Evolutionary conservation across 1,140 invertebrate species (phyloP).

Genomic region (Acromyrmex heyeri): DNA sequence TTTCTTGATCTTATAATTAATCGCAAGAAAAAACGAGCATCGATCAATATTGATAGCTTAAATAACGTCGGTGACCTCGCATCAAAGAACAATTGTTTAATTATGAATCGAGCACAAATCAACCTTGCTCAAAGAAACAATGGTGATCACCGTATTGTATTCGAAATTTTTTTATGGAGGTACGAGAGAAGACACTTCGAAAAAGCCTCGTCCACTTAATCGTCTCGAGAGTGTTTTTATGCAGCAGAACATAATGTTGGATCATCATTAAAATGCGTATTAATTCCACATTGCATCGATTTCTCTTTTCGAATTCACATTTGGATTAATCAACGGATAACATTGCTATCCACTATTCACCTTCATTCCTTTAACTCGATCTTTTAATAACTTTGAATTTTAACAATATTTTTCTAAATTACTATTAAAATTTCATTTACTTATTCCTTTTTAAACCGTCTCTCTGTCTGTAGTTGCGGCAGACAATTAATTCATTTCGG

Average conservation of each 20-base stretch:
- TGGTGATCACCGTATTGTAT: neutral
- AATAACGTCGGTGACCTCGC: conserved; percentile 58
- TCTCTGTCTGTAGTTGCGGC: neutral
- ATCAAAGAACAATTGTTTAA: conserved; percentile 67
- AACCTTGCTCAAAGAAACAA: conserved; percentile 19
- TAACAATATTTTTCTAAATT: neutral
- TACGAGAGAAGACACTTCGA: conserved; percentile 33
- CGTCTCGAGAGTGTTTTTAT: neutral
- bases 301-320: neutral
- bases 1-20: conserved; percentile 60
- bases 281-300: neutral
- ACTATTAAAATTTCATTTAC: neutral
- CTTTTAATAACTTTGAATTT: neutral
- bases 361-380: neutral
- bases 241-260: neutral
- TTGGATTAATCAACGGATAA: neutral
- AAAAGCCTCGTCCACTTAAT: conserved; percentile 2
- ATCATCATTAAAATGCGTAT: neutral
- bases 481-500: neutral
- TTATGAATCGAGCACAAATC: conserved; percentile 73
- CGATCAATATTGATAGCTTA: conserved; percentile 70
- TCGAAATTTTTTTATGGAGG: conserved; percentile 1
- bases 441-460: neutral
- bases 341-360: neutral
- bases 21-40: conserved; percentile 67